Conservation (phyloP, 2,113 vertebrate genomes). For the Ginglymostoma cirratum region DNA sequence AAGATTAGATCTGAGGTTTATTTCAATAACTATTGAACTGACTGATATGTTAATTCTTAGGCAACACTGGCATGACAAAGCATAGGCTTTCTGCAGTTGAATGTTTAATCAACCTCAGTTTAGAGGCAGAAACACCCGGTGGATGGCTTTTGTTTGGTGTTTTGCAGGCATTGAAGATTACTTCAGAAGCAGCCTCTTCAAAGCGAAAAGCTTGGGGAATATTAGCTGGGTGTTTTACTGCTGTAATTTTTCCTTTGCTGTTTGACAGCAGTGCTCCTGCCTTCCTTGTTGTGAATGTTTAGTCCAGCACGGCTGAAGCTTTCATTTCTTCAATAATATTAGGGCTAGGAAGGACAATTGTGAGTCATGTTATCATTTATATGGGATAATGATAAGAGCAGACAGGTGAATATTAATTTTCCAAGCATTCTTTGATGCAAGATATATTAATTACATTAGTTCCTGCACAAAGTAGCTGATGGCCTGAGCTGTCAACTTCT, state of each 20-base stretch:
- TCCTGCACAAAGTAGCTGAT: constrained; percentile 32
- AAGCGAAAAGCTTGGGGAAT: not conserved
- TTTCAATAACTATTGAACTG: not conserved
- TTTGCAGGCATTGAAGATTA: not conserved
- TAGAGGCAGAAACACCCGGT: not conserved
- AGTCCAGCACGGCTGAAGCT: not conserved
- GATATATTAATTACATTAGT: constrained; percentile 33
- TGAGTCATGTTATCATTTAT: not conserved
- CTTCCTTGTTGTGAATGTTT: not conserved
- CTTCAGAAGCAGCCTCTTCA: not conserved
- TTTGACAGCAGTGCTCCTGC: not conserved
- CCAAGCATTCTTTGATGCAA: constrained; percentile 12
- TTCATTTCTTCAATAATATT: not conserved
- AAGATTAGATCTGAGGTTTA: constrained; percentile 23
- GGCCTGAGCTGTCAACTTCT: constrained; percentile 26
- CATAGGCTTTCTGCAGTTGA: not conserved
- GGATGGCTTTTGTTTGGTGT: not conserved
- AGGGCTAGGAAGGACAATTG: not conserved
- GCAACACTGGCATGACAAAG: not conserved
- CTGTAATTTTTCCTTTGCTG: not conserved
- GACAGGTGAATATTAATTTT: constrained; percentile 35
- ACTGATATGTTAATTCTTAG: constrained; percentile 2
- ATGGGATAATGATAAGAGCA: not conserved
- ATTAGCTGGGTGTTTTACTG: not conserved
- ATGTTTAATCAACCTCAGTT: constrained; percentile 13